Evolutionary conservation across 2,113 vertebrate species (phyloP).

Genomic region (Neoarius graeffei): DNA sequence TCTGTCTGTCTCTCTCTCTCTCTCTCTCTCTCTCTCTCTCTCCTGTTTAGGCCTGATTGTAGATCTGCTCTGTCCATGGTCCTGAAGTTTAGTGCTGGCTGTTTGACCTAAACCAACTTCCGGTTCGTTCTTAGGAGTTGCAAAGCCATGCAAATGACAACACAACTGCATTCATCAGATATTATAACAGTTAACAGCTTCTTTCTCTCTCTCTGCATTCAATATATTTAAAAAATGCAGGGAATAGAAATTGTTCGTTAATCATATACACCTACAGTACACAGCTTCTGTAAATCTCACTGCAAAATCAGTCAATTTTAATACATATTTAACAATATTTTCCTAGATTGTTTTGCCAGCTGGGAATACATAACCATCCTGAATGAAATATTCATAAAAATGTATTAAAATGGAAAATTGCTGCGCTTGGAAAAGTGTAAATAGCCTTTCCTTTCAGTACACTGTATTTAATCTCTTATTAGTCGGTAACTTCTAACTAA

Average conservation of each 20-base stretch:
- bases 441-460: background rate
- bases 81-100: constrained; percentile 10
- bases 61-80: constrained; percentile 41
- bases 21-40: too few species aligned
- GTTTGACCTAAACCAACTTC: background rate
- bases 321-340: background rate
- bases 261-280: background rate
- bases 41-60: background rate
- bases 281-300: background rate
- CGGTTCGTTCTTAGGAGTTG: background rate
- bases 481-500: background rate
- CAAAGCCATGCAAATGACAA: background rate
- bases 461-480: background rate
- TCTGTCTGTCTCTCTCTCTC: background rate
- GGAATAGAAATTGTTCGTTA: background rate
- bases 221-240: background rate
- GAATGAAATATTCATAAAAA: background rate
- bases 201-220: background rate
- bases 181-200: too few species aligned
- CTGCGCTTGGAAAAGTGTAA: background rate
- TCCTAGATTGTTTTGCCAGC: background rate
- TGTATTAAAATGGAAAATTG: background rate
- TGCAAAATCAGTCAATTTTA: background rate
- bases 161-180: background rate
- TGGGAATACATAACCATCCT: background rate